Evolutionary conservation across 1,140 invertebrate genomes (phyloP).

Genomic region (Oedothorax gibbosus): DNA sequence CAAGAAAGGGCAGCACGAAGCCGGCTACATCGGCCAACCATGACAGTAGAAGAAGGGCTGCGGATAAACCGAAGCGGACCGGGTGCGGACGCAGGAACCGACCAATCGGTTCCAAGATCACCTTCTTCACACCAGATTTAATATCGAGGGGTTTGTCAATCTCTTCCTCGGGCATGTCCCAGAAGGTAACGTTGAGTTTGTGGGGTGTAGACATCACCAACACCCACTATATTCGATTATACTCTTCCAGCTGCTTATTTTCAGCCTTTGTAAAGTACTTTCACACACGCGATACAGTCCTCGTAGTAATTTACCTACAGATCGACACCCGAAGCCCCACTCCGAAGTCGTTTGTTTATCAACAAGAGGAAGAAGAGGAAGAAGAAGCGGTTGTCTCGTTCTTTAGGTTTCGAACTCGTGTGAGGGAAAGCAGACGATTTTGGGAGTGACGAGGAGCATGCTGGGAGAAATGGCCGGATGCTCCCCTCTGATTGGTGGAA

Average conservation of each 20-base stretch:
- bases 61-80: background rate
- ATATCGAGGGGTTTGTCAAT: background rate
- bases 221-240: background rate
- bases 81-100: background rate
- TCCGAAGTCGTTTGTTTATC: slow-evolving; percentile 9
- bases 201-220: slow-evolving; percentile 47
- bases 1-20: slow-evolving; percentile 14
- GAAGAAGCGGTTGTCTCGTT: slow-evolving; percentile 20
- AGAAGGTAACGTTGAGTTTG: slow-evolving; percentile 51
- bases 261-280: no score
- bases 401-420: slow-evolving; percentile 23
- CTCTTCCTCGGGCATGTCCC: slow-evolving; percentile 37
- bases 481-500: slow-evolving; percentile 38
- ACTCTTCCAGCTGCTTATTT: no score
- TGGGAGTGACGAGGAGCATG: slow-evolving; percentile 35
- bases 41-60: background rate
- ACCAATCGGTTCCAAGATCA: background rate
- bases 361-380: background rate
- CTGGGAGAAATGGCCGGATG: slow-evolving; percentile 34
- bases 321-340: background rate
- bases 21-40: background rate
- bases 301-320: background rate
- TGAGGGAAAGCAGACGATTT: background rate
- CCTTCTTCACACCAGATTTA: background rate
- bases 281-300: no score